phyloP scores from a whole-genome alignment of 1,140 invertebrate genomes.

The Cyrtorhinus lividipennis region DNA sequence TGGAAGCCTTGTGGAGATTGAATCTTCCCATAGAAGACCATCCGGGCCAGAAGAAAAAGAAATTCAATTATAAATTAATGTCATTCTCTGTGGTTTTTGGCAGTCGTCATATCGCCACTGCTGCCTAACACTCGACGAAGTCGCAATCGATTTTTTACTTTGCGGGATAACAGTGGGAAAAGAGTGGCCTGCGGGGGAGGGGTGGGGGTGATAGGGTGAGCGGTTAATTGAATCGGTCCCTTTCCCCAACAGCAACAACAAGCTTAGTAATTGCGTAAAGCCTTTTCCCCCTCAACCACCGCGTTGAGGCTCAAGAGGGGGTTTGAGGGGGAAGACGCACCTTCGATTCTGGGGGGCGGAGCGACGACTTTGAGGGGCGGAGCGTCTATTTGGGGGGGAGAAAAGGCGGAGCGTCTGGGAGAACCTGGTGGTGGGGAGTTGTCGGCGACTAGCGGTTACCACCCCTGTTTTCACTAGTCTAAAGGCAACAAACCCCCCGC shows the following conservation, averaged over 20 bases:
- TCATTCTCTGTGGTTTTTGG: too few relatives aligned
- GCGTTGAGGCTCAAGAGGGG: not conserved
- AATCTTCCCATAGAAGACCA: too few relatives aligned
- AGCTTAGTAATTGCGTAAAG: slow-evolving; percentile 8
- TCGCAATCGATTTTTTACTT: slow-evolving; percentile 1
- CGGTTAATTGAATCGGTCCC: not conserved
- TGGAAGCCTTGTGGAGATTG: too few relatives aligned
- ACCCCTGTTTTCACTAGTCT: slow-evolving; percentile 23
- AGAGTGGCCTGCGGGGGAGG: not conserved
- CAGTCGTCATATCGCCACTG: too few relatives aligned
- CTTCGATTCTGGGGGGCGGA: too few relatives aligned
- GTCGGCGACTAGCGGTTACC: not conserved
- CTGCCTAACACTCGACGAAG: not conserved
- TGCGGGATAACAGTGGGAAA: not conserved
- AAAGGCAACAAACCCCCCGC: slow-evolving; percentile 27
- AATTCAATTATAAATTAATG: too few relatives aligned
- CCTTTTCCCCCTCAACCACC: not conserved
- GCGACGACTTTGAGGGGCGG: not conserved
- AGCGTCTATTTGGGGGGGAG: not conserved
- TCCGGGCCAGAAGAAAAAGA: too few relatives aligned
- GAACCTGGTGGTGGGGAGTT: not conserved
- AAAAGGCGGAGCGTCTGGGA: slow-evolving; percentile 7
- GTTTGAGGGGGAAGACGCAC: too few relatives aligned
- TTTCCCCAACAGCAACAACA: not conserved
- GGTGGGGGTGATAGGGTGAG: too few relatives aligned